Percentiles rank a stretch among this genome's conserved stretches.
phyloP scores from a whole-genome alignment of 2,113 vertebrate genomes.

The Phaethon lepturus region DNA sequence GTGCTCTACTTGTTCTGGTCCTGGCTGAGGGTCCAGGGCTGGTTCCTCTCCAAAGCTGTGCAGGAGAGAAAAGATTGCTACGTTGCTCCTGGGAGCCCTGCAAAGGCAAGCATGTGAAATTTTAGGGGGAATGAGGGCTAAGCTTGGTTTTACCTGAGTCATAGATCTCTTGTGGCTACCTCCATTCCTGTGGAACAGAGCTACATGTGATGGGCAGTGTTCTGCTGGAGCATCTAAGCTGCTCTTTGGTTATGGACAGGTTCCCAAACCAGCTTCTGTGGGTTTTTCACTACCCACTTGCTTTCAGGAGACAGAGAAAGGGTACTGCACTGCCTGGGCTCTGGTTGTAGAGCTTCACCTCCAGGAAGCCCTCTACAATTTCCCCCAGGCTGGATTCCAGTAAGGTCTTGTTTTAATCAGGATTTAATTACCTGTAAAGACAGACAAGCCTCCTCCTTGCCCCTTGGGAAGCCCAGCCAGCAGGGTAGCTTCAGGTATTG shows the following conservation, averaged over 20 bases:
- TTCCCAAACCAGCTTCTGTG: not conserved
- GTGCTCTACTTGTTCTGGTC: not conserved
- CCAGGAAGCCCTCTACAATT: not conserved
- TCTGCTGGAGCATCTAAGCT: not conserved
- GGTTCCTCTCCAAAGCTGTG: not conserved
- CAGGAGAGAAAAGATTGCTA: not conserved
- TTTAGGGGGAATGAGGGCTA: not conserved
- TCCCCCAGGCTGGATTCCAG: not conserved
- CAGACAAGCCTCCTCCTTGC: slow-evolving; percentile 16
- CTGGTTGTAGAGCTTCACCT: not conserved
- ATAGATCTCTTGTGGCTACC: not conserved
- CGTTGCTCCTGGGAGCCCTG: not conserved
- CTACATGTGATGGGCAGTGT: not conserved
- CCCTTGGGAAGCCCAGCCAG: slow-evolving; percentile 5
- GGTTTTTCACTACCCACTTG: not conserved
- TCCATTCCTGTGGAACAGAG: not conserved
- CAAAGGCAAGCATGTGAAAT: not conserved
- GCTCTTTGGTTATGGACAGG: not conserved
- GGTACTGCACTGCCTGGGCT: not conserved
- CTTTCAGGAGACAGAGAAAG: not conserved
- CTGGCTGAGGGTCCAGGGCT: not conserved
- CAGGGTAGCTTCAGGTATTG: not conserved
- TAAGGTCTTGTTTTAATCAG: slow-evolving; percentile 3
- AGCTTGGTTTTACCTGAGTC: not conserved
- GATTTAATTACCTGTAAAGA: slow-evolving; percentile 53